Conservation (phyloP, 1,140 invertebrate genomes). For the Colletes gigas region DNA sequence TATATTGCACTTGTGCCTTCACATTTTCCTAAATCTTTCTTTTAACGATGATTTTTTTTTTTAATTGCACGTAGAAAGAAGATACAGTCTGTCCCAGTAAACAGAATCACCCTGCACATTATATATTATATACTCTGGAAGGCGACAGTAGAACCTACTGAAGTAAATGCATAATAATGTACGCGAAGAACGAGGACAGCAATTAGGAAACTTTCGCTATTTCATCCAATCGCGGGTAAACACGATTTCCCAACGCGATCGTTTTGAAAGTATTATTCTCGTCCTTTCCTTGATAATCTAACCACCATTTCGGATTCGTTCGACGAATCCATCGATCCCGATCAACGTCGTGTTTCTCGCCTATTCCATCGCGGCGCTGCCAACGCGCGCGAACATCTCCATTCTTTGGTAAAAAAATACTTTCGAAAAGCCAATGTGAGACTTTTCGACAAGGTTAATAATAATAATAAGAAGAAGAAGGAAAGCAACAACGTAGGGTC, state of each 20-base stretch:
- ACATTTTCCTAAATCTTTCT: neutral
- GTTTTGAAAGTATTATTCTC: slow-evolving; percentile 7
- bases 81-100: neutral
- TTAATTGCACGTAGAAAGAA: neutral
- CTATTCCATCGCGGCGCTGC: too few species aligned
- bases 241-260: slow-evolving; percentile 16
- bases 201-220: slow-evolving; percentile 50
- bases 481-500: neutral
- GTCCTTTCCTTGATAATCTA: neutral
- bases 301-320: slow-evolving; percentile 19
- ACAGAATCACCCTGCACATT: slow-evolving; percentile 9
- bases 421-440: too few species aligned
- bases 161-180: slow-evolving; percentile 76
- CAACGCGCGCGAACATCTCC: too few species aligned
- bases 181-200: slow-evolving; percentile 63
- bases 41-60: neutral
- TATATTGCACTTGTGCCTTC: too few species aligned
- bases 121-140: slow-evolving; percentile 65
- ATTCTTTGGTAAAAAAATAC: too few species aligned
- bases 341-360: too few species aligned
- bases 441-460: neutral
- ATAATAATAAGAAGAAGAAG: slow-evolving; percentile 1
- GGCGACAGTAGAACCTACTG: slow-evolving; percentile 76
- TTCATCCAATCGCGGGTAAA: neutral
- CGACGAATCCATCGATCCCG: slow-evolving; percentile 26